phyloP scores from a whole-genome alignment of 2,113 vertebrate genomes.

The Atrichornis clamosus region DNA sequence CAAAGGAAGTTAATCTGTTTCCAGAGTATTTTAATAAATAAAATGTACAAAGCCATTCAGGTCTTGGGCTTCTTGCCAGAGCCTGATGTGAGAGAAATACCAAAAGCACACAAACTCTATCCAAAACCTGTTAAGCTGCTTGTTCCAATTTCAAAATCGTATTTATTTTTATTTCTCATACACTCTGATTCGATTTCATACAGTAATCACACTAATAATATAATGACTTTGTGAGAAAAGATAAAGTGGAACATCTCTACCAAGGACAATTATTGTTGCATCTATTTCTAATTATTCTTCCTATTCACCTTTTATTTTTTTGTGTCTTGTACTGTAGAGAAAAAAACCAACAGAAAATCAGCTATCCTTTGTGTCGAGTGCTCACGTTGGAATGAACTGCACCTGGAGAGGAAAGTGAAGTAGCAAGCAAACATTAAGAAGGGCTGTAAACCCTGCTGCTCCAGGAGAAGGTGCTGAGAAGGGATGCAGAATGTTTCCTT shows the following conservation, averaged over 20 bases:
- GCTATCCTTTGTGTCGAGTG: neutral
- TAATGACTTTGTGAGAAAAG: neutral
- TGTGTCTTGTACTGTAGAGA: neutral
- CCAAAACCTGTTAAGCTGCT: neutral
- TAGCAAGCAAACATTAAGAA: fast-evolving
- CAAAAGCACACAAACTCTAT: neutral
- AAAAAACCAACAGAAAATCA: neutral
- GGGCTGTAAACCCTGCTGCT: neutral
- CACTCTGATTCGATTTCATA: neutral
- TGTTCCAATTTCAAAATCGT: constrained; percentile 17
- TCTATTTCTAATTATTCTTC: neutral
- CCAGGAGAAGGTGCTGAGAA: neutral
- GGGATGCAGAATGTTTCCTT: neutral
- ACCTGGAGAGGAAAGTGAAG: neutral
- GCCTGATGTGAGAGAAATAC: constrained; percentile 14
- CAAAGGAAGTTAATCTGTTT: constrained; percentile 42
- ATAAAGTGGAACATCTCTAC: neutral
- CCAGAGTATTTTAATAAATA: constrained; percentile 54
- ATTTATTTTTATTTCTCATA: constrained; percentile 22
- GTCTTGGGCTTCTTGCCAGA: constrained; percentile 1
- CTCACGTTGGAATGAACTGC: neutral
- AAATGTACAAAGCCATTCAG: constrained; percentile 42
- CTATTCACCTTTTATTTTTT: neutral
- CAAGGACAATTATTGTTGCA: neutral
- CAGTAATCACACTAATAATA: neutral